A percentile compares a stretch with the other conserved stretches of the same genome.
Evolutionary conservation across 1,140 invertebrate genomes (phyloP).

Genomic region (Aradophagus sp.): DNA sequence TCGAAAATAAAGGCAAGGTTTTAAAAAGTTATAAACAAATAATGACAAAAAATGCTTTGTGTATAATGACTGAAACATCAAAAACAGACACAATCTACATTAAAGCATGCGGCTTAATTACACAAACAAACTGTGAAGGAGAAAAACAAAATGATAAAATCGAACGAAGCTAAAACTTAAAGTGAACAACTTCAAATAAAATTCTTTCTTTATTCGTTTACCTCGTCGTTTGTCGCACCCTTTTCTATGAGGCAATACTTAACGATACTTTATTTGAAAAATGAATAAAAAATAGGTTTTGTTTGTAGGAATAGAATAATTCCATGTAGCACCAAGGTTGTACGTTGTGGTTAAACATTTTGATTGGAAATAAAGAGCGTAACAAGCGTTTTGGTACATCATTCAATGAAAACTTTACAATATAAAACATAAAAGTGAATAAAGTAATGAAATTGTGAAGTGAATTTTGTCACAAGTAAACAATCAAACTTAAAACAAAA

Average conservation of each 20-base stretch:
- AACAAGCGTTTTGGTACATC: too few species aligned
- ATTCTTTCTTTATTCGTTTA: constrained; percentile 51
- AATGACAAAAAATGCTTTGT: neutral
- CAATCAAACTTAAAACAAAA: too few species aligned
- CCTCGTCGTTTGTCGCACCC: constrained; percentile 56
- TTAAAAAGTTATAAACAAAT: constrained; percentile 12
- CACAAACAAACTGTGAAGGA: constrained; percentile 51
- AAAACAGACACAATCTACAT: constrained; percentile 53
- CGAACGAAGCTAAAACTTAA: constrained; percentile 39
- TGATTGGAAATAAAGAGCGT: constrained; percentile 37
- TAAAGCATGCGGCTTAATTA: constrained; percentile 50
- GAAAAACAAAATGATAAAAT: constrained; percentile 45
- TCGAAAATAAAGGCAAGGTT: constrained; percentile 9
- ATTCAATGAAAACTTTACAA: too few species aligned
- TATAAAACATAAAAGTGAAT: too few species aligned
- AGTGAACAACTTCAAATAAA: too few species aligned
- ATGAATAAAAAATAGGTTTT: constrained; percentile 21
- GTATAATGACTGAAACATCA: constrained; percentile 26
- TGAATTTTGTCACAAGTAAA: too few species aligned
- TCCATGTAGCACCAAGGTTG: constrained; percentile 74
- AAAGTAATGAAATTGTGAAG: too few species aligned
- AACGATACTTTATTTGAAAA: constrained; percentile 28
- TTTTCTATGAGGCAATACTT: constrained; percentile 33
- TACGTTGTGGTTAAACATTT: constrained; percentile 32
- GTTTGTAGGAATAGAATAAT: constrained; percentile 70